Evolutionary conservation across 1,140 invertebrate species (phyloP).

Genomic region (Chelonus insularis): DNA sequence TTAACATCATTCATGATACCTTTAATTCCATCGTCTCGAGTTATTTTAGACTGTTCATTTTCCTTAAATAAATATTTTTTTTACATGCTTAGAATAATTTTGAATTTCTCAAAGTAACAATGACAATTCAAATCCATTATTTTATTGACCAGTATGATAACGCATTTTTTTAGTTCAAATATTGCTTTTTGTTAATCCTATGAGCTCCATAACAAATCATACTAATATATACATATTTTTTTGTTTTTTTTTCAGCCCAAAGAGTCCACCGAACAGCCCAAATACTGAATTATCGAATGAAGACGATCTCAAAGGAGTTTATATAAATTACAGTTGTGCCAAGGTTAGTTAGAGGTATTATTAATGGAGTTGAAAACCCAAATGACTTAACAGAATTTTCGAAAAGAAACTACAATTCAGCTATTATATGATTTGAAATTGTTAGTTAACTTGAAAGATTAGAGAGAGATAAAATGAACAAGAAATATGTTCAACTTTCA

Average conservation of each 20-base stretch:
- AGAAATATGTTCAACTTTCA: background rate
- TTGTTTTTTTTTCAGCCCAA: slow-evolving; percentile 72
- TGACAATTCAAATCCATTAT: too few species aligned
- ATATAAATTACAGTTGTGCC: slow-evolving; percentile 74
- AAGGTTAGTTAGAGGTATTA: slow-evolving; percentile 57
- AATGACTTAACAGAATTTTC: background rate
- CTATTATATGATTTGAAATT: background rate
- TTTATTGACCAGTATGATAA: too few species aligned
- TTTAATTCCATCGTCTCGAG: too few species aligned
- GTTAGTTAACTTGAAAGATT: background rate
- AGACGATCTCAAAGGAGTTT: slow-evolving; percentile 77
- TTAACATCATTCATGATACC: too few species aligned
- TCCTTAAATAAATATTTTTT: too few species aligned
- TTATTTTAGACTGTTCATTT: too few species aligned
- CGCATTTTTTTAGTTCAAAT: too few species aligned
- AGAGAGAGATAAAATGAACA: background rate
- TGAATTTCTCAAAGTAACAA: too few species aligned
- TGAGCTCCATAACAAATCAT: too few species aligned
- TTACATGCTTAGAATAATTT: too few species aligned
- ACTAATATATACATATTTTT: slow-evolving; percentile 1
- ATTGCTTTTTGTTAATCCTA: too few species aligned
- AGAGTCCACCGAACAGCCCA: slow-evolving; percentile 89
- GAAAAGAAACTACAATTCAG: background rate
- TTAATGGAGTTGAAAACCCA: background rate
- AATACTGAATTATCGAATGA: slow-evolving; percentile 77